These are phyloP conservation scores for Stichodactyla helianthus DNA, from an alignment of 64 coral and sea anemone genomes.

Conservation along the genomic window DNA sequence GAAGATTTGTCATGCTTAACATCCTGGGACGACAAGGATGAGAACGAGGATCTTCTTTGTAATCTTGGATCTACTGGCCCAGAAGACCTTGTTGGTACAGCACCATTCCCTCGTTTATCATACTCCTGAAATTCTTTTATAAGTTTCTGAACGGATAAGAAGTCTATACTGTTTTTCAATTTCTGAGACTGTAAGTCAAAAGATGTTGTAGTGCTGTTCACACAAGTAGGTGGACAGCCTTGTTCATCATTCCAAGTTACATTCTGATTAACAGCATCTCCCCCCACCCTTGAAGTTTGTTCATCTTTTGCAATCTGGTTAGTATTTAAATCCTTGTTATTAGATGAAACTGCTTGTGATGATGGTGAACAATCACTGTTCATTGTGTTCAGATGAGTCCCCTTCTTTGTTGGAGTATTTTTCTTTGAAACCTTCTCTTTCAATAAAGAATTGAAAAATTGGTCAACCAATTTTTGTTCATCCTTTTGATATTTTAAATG, in stretches of 20 bases:
- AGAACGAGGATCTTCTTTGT: background rate
- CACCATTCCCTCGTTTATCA: background rate
- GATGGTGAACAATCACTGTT: background rate
- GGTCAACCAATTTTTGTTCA: background rate
- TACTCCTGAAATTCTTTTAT: background rate
- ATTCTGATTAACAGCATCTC: background rate
- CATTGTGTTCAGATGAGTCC: background rate
- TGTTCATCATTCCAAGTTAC: background rate
- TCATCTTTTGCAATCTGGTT: background rate
- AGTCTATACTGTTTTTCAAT: background rate
- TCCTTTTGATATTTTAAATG: background rate
- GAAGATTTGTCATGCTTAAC: background rate
- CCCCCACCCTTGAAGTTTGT: background rate
- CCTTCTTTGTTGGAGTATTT: background rate
- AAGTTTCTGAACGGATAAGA: background rate
- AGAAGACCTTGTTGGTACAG: background rate
- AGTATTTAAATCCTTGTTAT: background rate
- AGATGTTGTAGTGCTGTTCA: background rate
- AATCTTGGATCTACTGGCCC: background rate
- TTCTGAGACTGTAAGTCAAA: background rate
- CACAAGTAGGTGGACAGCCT: background rate
- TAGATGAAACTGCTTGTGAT: background rate
- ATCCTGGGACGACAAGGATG: background rate
- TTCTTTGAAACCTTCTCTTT: background rate
- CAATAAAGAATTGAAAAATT: background rate